phyloP scores from a whole-genome alignment of 2,113 vertebrate genomes.

The Cyanoramphus novaezelandiae region DNA sequence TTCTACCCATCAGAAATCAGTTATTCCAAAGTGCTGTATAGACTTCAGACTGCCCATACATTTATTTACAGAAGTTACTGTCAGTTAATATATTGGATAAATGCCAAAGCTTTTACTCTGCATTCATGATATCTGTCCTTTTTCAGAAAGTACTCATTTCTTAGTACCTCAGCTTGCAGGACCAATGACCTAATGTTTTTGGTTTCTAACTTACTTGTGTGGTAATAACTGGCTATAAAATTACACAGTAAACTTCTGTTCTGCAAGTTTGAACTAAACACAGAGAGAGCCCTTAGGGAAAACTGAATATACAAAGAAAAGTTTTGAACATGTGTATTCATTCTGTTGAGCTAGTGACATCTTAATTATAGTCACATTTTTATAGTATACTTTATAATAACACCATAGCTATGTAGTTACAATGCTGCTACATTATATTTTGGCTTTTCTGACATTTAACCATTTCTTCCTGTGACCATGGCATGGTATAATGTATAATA shows the following conservation, averaged over 20 bases:
- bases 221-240: background rate
- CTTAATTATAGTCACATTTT: constrained; percentile 15
- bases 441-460: background rate
- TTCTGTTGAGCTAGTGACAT: background rate
- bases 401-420: background rate
- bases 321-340: background rate
- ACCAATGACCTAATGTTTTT: background rate
- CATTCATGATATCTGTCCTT: background rate
- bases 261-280: background rate
- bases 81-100: background rate
- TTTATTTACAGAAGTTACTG: background rate
- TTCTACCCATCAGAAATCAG: background rate
- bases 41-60: background rate
- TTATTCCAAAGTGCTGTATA: background rate
- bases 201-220: background rate
- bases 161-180: background rate
- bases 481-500: background rate
- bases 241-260: constrained; percentile 2
- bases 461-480: background rate
- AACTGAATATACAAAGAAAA: background rate
- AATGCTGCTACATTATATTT: background rate
- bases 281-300: background rate
- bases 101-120: background rate
- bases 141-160: background rate
- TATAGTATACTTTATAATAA: background rate